Conservation (phyloP, 2,888 invertebrate species). For the Orthonychiurus folsomi region DNA sequence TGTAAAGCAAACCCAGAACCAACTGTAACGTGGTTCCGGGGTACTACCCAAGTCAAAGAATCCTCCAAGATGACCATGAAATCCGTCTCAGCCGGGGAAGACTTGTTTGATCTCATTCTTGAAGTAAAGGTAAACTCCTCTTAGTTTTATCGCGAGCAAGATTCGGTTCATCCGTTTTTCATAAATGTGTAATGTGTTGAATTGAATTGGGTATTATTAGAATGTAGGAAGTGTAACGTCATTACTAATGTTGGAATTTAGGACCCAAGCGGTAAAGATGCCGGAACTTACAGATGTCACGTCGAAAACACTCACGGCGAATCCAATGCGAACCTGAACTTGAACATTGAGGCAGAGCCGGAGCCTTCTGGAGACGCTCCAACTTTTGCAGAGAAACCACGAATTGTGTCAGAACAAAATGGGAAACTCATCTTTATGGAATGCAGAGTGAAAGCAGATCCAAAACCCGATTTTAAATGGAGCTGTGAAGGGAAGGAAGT, state of each 20-base stretch:
- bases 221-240: no score
- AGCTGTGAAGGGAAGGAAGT: slow-evolving; percentile 69
- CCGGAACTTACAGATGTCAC: slow-evolving; percentile 95
- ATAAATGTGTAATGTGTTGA: slow-evolving; percentile 39
- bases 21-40: slow-evolving; percentile 88
- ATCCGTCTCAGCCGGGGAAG: slow-evolving; percentile 66
- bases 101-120: slow-evolving; percentile 75
- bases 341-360: slow-evolving; percentile 94
- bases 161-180: background rate
- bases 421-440: slow-evolving; percentile 81
- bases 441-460: slow-evolving; percentile 72
- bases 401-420: slow-evolving; percentile 71
- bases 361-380: slow-evolving; percentile 90
- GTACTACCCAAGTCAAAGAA: slow-evolving; percentile 73
- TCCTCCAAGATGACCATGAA: slow-evolving; percentile 74
- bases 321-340: slow-evolving; percentile 77
- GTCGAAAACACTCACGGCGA: slow-evolving; percentile 94
- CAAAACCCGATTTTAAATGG: slow-evolving; percentile 75
- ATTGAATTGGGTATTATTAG: slow-evolving; percentile 38
- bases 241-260: no score
- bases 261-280: slow-evolving; percentile 90
- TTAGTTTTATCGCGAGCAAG: background rate
- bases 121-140: slow-evolving; percentile 59
- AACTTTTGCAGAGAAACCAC: slow-evolving; percentile 83
- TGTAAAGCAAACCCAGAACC: slow-evolving; percentile 93